Evolutionary conservation across 2,797 vertebrate genomes (phyloP).

Genomic region (Peromyscus attwateri): DNA sequence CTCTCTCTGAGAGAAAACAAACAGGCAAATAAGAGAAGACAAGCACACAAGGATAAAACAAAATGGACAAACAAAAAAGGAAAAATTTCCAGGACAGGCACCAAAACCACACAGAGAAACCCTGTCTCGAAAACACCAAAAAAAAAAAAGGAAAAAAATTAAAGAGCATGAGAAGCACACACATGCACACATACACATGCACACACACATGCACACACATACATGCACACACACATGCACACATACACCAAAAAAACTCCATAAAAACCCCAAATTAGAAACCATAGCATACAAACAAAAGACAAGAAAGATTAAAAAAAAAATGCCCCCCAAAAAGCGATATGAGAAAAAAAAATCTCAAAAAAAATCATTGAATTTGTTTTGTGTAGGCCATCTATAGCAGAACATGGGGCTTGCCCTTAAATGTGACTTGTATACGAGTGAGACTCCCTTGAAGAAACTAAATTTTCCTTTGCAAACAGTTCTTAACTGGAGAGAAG

Average conservation of each 20-base stretch:
- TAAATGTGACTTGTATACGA: background rate
- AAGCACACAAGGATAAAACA: background rate
- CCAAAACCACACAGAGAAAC: too few species aligned
- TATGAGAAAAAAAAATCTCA: background rate
- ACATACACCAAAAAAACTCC: rapidly evolving
- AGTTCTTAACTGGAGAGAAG: background rate
- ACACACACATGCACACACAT: background rate
- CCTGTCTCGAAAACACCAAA: too few species aligned
- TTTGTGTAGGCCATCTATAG: background rate
- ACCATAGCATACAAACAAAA: background rate
- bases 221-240: too few species aligned
- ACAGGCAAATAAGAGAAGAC: background rate
- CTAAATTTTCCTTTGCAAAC: background rate
- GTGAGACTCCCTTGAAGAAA: background rate
- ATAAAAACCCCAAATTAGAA: too few species aligned
- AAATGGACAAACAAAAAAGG: background rate
- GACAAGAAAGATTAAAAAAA: background rate
- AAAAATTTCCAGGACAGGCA: too few species aligned
- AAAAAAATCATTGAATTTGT: too few species aligned
- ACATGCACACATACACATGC: too few species aligned
- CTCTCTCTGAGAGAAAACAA: background rate
- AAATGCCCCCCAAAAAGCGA: background rate
- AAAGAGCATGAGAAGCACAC: background rate
- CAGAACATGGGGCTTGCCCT: background rate
- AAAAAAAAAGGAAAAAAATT: background rate